Percentiles rank a stretch among this genome's conserved stretches.
These are phyloP conservation scores for Hemiscyllium ocellatum DNA, from an alignment of 2,113 vertebrate genomes.

Conservation along the genomic window DNA sequence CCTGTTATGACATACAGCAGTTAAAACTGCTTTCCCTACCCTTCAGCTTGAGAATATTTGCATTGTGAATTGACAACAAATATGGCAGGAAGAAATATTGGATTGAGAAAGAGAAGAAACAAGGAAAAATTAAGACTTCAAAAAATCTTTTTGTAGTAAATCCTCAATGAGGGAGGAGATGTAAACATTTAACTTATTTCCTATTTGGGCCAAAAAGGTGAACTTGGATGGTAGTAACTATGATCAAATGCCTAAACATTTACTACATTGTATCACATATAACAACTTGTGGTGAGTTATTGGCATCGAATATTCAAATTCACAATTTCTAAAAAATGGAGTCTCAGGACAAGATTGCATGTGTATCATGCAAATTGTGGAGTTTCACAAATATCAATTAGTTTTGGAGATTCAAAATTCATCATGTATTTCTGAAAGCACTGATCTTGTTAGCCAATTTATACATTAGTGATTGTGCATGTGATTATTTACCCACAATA, in stretches of 20 bases:
- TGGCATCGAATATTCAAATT: not conserved
- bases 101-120: not conserved
- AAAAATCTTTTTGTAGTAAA: no score
- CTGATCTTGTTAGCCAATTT: not conserved
- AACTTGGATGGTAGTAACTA: not conserved
- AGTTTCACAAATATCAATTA: not conserved
- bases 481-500: not conserved
- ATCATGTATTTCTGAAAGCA: not conserved
- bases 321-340: not conserved
- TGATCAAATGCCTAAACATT: not conserved
- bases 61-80: not conserved
- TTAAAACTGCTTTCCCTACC: not conserved
- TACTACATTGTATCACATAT: not conserved
- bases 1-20: no score
- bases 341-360: not conserved
- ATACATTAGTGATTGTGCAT: not conserved
- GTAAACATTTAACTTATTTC: not conserved
- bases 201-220: not conserved
- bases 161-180: not conserved
- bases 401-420: not conserved
- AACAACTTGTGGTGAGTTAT: not conserved
- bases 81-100: not conserved
- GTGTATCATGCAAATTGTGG: not conserved
- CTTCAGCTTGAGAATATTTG: not conserved
- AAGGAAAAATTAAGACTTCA: not conserved